These are phyloP conservation scores for Zaprionus kolodkinae DNA, from an alignment of 1,140 invertebrate species.

Conservation along the genomic window DNA sequence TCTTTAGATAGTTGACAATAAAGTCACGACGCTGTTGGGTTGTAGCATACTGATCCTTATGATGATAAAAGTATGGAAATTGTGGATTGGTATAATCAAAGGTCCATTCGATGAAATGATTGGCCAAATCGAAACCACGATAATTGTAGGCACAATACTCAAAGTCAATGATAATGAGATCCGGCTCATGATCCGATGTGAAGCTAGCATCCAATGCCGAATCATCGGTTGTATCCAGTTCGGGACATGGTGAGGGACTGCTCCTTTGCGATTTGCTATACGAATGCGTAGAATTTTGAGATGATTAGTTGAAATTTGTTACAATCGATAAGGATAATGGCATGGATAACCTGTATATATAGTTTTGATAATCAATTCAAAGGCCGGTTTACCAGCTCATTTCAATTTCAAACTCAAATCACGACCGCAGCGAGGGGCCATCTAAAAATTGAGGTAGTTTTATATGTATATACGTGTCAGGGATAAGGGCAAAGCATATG, in stretches of 20 bases:
- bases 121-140: conserved; percentile 97
- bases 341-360: conserved; percentile 66
- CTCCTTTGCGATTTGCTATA: conserved; percentile 42
- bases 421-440: conserved; percentile 62
- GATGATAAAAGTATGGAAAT: conserved; percentile 91
- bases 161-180: conserved; percentile 94
- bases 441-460: conserved; percentile 71
- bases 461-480: conserved; percentile 43
- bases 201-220: conserved; percentile 70
- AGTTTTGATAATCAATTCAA: conserved; percentile 50
- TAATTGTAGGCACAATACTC: conserved; percentile 98
- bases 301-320: conserved; percentile 21
- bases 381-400: conserved; percentile 49
- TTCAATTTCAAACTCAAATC: conserved; percentile 56
- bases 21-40: conserved; percentile 89
- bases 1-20: conserved; percentile 71
- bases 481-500: conserved; percentile 24
- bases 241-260: conserved; percentile 50
- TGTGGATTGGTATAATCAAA: conserved; percentile 94
- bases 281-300: conserved; percentile 14
- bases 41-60: conserved; percentile 89
- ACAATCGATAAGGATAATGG: conserved; percentile 10
- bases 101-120: conserved; percentile 98
- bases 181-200: conserved; percentile 85
- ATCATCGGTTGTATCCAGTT: conserved; percentile 71